phyloP scores from a whole-genome alignment of 2,797 vertebrate species.

The Percopsis omiscomaycus region DNA sequence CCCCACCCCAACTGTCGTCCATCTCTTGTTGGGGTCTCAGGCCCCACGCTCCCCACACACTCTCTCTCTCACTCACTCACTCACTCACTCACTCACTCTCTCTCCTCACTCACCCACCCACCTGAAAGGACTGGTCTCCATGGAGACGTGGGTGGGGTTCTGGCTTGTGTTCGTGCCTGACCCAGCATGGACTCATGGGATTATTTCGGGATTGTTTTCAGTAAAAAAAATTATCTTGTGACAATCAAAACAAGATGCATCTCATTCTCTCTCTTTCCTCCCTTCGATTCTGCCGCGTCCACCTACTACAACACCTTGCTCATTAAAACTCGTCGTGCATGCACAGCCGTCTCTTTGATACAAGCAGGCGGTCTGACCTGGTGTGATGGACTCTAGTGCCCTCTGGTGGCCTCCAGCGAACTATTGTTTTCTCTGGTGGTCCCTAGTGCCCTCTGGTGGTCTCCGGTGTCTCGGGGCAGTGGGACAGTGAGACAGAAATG shows the following conservation, averaged over 20 bases:
- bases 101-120: conserved; percentile 49
- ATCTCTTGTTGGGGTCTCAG: conserved; percentile 18
- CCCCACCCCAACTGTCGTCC: conserved; percentile 18
- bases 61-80: conserved; percentile 20
- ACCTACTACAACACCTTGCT: background rate
- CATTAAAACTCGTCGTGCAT: conserved; percentile 57
- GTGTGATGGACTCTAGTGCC: conserved; percentile 50
- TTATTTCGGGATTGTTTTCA: conserved; percentile 75
- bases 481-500: conserved; percentile 22
- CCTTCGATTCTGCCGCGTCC: background rate
- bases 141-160: conserved; percentile 44
- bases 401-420: background rate
- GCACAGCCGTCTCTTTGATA: conserved; percentile 68
- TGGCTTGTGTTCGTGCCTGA: conserved; percentile 58
- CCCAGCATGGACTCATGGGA: conserved; percentile 59
- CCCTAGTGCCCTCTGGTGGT: too few species aligned
- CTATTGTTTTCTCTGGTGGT: background rate
- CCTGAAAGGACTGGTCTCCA: conserved; percentile 65
- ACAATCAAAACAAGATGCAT: conserved; percentile 52
- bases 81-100: conserved; percentile 37
- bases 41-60: conserved; percentile 7
- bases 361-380: conserved; percentile 60
- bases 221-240: conserved; percentile 72
- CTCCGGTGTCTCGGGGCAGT: background rate
- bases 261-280: conserved; percentile 54